Base-by-base conservation (phyloP, 2,797 vertebrate genomes). In the Sitta carolinensis region DNA sequence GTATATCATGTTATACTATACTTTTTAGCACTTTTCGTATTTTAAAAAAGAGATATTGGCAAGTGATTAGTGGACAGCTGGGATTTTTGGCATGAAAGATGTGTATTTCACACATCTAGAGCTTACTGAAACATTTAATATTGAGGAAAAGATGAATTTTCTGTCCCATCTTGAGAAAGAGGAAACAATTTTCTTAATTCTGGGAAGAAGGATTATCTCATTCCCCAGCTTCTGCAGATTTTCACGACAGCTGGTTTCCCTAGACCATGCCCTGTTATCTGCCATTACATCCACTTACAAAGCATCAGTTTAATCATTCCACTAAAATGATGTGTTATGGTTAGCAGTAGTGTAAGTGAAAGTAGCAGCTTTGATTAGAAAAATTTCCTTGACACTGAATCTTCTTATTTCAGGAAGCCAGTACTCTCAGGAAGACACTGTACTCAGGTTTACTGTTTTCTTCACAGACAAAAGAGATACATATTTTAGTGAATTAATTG, bases 21-120 rank as follows among this genome's bases (percentile, higher is more conserved):
- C 22, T 27, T 86, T 69, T 78, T 73, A 86, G 11, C 34, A 73
- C 50, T 84, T 94, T 57, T 34, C 34, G 34, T 57, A 52, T 62
- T 93, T 84, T 86, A 1, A 69, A 79, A 88, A 86, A 32, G 38
- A 63, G n/a, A 34, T 73, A 91, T 72, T 84, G 81, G 84, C 88
- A 95, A 92, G 52, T 70, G 61, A 51, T 94, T 70, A 87, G 80
- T n/a, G 63, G 75, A 90, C 95, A 94, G 57, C 93, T 96, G 90
- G 86, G 63, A 50, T 40, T 93, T 93, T 79, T 90, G 86, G 84
- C 86, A 64, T 63, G 77, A 76, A 64, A 10, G 57, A 84, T 84
- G 21, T 86, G n/a, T 84, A 59, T 94, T 94, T 93, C 91, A 94
- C 93, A 90, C 76, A 62, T 90, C 62, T 79, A 94, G 85, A 88